Evolutionary conservation across 2,113 vertebrate species (phyloP).

Genomic region (Strix aluco): DNA sequence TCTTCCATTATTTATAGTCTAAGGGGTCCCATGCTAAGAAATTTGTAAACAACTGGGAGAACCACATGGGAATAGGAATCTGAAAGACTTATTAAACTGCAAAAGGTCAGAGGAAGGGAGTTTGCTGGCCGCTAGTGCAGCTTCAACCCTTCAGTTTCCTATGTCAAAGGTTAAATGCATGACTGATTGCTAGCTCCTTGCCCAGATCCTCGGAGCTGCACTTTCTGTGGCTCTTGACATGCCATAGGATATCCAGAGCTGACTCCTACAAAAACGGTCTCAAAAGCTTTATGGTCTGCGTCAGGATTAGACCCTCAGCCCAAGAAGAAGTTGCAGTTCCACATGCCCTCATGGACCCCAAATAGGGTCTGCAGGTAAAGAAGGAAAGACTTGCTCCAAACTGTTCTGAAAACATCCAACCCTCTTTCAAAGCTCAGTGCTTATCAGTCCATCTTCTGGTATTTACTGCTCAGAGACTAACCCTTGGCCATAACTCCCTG

Average conservation of each 20-base stretch:
- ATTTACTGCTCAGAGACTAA: not conserved
- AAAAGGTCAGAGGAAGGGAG: slow-evolving; percentile 67
- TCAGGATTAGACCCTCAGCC: not conserved
- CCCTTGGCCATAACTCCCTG: not conserved
- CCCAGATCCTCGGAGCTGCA: not conserved
- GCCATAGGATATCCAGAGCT: not conserved
- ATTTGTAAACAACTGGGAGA: slow-evolving; percentile 57
- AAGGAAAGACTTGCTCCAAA: not conserved
- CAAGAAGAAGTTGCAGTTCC: not conserved
- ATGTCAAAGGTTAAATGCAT: not conserved
- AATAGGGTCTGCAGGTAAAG: not conserved
- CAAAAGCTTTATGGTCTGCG: not conserved
- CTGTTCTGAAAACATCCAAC: not conserved
- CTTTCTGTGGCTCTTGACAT: not conserved
- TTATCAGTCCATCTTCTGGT: not conserved
- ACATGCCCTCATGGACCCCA: not conserved
- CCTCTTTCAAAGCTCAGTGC: not conserved
- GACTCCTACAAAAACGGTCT: not conserved
- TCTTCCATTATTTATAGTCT: slow-evolving; percentile 41
- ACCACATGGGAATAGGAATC: slow-evolving; percentile 20
- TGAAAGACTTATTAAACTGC: slow-evolving; percentile 42
- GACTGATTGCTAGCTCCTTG: not conserved
- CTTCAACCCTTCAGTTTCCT: slow-evolving; percentile 18
- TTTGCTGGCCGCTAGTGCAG: slow-evolving; percentile 22
- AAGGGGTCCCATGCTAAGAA: slow-evolving; percentile 47